Evolutionary conservation across 2,888 invertebrate species (phyloP).

Genomic region (Hydriomena furcata): DNA sequence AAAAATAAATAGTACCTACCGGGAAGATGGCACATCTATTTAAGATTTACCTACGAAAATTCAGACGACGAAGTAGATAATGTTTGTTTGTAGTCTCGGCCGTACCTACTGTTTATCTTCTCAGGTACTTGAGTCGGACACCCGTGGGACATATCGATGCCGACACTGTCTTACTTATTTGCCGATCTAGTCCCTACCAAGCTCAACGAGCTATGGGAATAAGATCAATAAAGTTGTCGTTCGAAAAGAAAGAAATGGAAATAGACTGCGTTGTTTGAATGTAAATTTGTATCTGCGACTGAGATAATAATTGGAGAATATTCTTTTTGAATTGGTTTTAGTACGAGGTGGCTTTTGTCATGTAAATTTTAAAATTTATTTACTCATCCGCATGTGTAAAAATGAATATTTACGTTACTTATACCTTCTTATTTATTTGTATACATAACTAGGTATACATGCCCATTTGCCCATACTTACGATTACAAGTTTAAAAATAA

Average conservation of each 20-base stretch:
- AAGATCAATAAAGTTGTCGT: neutral
- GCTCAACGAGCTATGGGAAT: conserved; percentile 5
- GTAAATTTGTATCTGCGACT: neutral
- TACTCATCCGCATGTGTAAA: too few species aligned
- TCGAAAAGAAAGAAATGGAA: neutral
- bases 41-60: neutral
- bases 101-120: conserved; percentile 6
- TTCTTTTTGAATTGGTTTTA: too few species aligned
- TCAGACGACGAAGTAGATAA: neutral
- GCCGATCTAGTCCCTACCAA: conserved; percentile 14
- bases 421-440: too few species aligned
- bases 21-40: too few species aligned
- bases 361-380: too few species aligned
- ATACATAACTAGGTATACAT: too few species aligned
- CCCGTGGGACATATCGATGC: conserved; percentile 18
- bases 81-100: neutral
- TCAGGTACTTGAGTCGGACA: conserved; percentile 5
- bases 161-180: conserved; percentile 17
- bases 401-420: too few species aligned
- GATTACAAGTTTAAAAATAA: too few species aligned
- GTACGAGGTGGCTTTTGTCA: too few species aligned
- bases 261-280: neutral
- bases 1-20: too few species aligned
- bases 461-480: too few species aligned
- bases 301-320: too few species aligned